Base-by-base conservation (phyloP, 2,888 invertebrate species). In the Andrena minutula region DNA sequence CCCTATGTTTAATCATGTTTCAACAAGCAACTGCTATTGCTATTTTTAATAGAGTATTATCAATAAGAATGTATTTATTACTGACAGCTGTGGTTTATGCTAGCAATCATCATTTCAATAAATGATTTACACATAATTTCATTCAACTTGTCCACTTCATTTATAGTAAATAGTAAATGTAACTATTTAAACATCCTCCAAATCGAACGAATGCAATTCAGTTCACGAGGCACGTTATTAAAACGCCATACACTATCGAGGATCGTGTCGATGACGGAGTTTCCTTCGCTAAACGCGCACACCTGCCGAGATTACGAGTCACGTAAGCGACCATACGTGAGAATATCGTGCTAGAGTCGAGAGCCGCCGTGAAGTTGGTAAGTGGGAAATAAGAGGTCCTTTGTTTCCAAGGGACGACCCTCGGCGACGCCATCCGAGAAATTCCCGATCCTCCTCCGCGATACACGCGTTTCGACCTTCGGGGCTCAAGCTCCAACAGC, bases 371-470 rank as follows among this genome's bases (percentile, higher is more conserved):
- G 89, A 86, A 82, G 83, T 86, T 88, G 89, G 81, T 92, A 92
- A 92, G 92, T 92, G 90, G 91, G 88, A 92, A 92, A 92, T 92
- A 91, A 92, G 89, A 92, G 91, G 89, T 88, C 89, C 91, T 92
- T 92, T 92, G 92, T 92, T 90, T 85, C 82, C 47, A 81, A 82
- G 83, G 87, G 86, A 76, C 86, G 66, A 74, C 58, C 84, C 83
- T 79, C 76, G 81, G 77, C 76, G 83, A 85, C 85, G 79, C 51
- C 73, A 75, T 87, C 83, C 69, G 78, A 88, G 89, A 89, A 90
- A 86, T 89, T 88, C 89, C 77, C 88, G 89, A 89, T 90, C 85
- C 86, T 89, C 76, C 75, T 78, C 71, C 84, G 81, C 73, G 89
- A 89, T 90, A 90, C 64, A 73, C 56, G 68, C 65, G 78, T 66